phyloP scores from a whole-genome alignment of 2,113 vertebrate species.

The Sakesphorus luctuosus region DNA sequence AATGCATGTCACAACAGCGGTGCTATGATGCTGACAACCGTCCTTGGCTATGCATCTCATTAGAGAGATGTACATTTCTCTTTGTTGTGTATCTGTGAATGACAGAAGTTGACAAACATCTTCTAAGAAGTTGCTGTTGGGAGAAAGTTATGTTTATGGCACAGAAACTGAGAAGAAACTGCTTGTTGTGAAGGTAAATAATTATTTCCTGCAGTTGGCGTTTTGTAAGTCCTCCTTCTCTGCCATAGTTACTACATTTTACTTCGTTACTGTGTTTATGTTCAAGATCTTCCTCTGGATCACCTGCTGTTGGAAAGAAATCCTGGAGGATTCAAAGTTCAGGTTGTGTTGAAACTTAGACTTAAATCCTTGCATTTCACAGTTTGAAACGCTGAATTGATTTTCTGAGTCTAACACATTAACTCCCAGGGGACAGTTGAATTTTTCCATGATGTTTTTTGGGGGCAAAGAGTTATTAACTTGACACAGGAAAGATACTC shows the following conservation, averaged over 20 bases:
- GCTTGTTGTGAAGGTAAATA: constrained; percentile 36
- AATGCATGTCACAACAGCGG: constrained; percentile 81
- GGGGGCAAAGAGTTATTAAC: neutral
- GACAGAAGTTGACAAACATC: constrained; percentile 81
- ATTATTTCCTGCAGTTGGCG: neutral
- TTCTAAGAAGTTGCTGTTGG: constrained; percentile 64
- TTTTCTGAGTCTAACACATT: neutral
- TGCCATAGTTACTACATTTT: neutral
- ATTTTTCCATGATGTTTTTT: neutral
- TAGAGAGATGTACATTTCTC: constrained; percentile 75
- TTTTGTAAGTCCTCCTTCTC: neutral
- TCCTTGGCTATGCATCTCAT: constrained; percentile 80
- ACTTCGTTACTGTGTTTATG: neutral
- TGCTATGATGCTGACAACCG: constrained; percentile 76
- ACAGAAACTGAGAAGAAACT: neutral
- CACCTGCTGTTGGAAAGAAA: neutral
- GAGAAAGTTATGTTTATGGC: constrained; percentile 39
- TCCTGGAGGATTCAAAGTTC: neutral
- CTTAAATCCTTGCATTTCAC: neutral
- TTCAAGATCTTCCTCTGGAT: neutral
- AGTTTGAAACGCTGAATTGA: neutral
- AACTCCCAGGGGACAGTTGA: neutral
- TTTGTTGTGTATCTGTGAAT: constrained; percentile 71
- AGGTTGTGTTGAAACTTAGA: neutral
- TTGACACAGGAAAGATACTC: neutral